Evolutionary conservation across 2,888 invertebrate genomes (phyloP), one percentile per base, ranked within the genome.

Genomic region (Platycheirus albimanus): DNA sequence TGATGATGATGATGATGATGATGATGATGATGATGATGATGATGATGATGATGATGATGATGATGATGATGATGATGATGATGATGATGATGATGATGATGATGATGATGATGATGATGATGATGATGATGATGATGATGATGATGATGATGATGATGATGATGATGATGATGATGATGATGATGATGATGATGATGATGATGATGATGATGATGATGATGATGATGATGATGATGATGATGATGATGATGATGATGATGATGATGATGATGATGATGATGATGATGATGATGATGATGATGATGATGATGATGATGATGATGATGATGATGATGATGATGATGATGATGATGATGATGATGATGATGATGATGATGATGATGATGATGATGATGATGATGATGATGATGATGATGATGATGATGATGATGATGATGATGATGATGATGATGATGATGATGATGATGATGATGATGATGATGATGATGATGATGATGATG

Each of bases 341-440:
- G 19, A 47, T 17, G 15, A 47, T 47, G 19, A 47, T 47, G 19
- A 47, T 47, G 15, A 47, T 47, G 19, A 47, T 47, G 15, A 47
- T 47, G 15, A 47, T 47, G 19, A 47, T 49, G 20, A 3, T 49
- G 17, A 20, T 49, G 20, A n/a, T 49, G 20, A 20, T 49, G 17
- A 28, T 49, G 3, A 49, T 49, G 20, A 49, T 49, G 17, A 49
- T 49, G 20, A 49, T 49, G 20, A 49, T 49, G 17, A 49, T 49
- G 20, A 49, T 49, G 20, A 49, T 20, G 17, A 49, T 49, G 20
- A 49, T 20, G 20, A 49, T 49, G 17, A 49, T 49, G 20, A 49
- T 49, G 20, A 49, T 49, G 17, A 49, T 49, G 20, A 20, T 20
- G 20, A 24, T 49, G 17, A 49, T 49, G 20, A 49, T 49, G 20